Evolutionary conservation across 1,140 invertebrate genomes (phyloP), one percentile per base, ranked within the genome.

Genomic region (Pseudomyrmex concolor): DNA sequence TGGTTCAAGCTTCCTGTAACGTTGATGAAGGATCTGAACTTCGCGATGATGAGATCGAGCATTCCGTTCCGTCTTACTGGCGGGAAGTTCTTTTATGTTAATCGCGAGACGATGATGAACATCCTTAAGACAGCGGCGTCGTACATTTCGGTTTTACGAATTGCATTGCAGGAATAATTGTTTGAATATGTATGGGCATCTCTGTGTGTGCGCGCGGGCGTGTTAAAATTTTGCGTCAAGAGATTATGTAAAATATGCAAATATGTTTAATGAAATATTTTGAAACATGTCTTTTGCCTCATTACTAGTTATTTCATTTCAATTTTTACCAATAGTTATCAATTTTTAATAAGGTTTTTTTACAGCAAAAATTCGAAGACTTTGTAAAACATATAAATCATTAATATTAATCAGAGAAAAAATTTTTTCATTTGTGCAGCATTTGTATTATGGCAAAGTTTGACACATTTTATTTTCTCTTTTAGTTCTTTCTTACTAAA

Each of bases 101-200:
- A 89, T 77, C 74, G 90, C 8, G 73, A 89, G 1, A 92, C 86
- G 60, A 90, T 91, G 59, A 91, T 83, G 63, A 84, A 81, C 43
- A 71, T 91, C 7, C 0, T 92, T 2, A 92, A 91, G 62, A 86
- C 89, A 1, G 71, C 86, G 3, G 80, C 73, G 9, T 91, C 91
- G 0, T 91, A 89, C 34, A 73, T 92, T 67, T 89, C 90, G 2
- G 86, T 92, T 34, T 63, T 92, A 19, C 77, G 83, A 64, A 64
- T 90, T 64, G 71, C 71, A 10, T 4, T 83, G 25, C 2, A 76
- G 19, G 22, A 1, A 43, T 13, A 74, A 8, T 68, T 34, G 5
- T 7, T 34, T 34, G 34, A 22, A 68, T 43, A 3, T 3, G 51
- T 15, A n/a, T 71, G 7, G 9, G 15, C 15, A 64, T 13, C 43